Evolutionary conservation across 2,113 vertebrate genomes (phyloP).

Genomic region (Saimiri boliviensis): DNA sequence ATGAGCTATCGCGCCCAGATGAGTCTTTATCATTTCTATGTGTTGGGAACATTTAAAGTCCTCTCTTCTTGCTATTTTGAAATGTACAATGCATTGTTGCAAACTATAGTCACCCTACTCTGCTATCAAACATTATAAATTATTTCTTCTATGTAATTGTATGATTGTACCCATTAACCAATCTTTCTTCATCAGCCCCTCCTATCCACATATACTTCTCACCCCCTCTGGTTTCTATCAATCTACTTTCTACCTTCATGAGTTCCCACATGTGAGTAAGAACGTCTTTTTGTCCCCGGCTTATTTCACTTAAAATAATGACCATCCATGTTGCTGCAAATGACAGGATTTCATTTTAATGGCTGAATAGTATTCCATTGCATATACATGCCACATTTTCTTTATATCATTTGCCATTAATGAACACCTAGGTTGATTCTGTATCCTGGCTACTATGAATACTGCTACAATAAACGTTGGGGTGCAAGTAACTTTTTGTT

Average conservation of each 20-base stretch:
- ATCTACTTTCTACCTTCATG: neutral
- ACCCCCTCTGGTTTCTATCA: neutral
- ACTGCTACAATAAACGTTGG: neutral
- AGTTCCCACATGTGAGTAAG: neutral
- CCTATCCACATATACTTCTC: neutral
- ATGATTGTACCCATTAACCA: neutral
- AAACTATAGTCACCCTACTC: neutral
- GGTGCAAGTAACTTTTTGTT: neutral
- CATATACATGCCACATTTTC: neutral
- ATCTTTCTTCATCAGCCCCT: neutral
- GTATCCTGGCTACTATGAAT: neutral
- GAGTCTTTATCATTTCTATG: neutral
- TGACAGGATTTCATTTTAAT: neutral
- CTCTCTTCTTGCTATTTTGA: neutral
- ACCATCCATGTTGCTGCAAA: neutral
- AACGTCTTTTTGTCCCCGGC: neutral
- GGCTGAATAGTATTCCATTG: neutral
- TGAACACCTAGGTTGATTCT: neutral
- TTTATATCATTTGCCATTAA: neutral
- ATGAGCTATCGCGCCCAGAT: too few species aligned
- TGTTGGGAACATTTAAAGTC: neutral
- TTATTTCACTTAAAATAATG: neutral
- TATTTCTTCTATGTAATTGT: neutral
- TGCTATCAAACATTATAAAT: neutral
- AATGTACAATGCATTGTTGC: neutral